Percentiles rank a stretch among this genome's conserved stretches.
Conservation (phyloP, 2,888 invertebrate species). For the Argyresthia albistria region DNA sequence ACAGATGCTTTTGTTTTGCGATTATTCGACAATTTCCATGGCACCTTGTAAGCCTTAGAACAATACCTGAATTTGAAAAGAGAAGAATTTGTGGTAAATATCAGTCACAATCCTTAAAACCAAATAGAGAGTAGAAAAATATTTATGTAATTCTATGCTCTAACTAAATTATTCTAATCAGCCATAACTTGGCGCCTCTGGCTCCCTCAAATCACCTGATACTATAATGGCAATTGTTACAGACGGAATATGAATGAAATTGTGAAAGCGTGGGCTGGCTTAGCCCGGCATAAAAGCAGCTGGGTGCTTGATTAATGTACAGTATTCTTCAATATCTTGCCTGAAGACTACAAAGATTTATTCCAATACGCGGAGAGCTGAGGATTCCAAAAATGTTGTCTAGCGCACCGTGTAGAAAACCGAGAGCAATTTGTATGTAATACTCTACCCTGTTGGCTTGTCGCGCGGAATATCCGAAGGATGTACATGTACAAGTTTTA, state of each 20-base stretch:
- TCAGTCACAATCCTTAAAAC: no score
- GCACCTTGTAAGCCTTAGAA: no score
- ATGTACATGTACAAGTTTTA: neutral
- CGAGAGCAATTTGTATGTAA: neutral
- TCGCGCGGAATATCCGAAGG: neutral
- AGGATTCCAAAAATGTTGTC: neutral
- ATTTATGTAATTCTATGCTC: no score
- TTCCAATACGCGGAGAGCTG: neutral
- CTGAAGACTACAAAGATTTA: neutral
- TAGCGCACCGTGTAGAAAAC: no score
- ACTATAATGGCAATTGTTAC: conserved; percentile 10
- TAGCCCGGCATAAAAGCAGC: conserved; percentile 2
- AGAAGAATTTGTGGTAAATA: no score
- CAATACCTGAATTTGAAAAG: no score
- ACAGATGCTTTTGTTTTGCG: no score
- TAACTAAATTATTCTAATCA: no score
- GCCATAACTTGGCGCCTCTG: conserved; percentile 1
- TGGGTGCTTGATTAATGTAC: neutral
- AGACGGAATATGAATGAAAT: conserved; percentile 19
- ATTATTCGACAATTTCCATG: no score
- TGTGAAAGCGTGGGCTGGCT: conserved; percentile 9
- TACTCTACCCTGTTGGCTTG: neutral
- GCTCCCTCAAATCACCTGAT: conserved; percentile 10
- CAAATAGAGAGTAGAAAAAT: no score
- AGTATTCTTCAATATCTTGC: neutral